Evolutionary conservation across 2,888 invertebrate genomes (phyloP), one percentile per base, ranked within the genome.

Genomic region (Drosophila fulvimacula): DNA sequence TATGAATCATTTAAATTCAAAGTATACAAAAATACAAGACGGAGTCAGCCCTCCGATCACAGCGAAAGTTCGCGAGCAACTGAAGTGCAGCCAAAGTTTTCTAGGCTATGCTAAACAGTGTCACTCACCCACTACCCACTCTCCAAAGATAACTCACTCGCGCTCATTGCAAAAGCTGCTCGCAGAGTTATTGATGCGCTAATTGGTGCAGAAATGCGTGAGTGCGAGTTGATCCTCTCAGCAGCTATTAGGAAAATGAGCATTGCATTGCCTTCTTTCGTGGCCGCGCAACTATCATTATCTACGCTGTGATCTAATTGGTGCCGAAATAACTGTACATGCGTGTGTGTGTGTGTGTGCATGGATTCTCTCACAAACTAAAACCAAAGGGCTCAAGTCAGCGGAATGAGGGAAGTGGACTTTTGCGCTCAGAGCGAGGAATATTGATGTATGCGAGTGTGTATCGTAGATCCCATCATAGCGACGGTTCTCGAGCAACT

Each of bases 121-220:
- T 44, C 44, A 44, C 42, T 42, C 21, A 42, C 1, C 13, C 27
- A 46, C 27, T 30, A 1, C 0, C 30, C 15, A 46, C 46, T 46
- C 42, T 11, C 42, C 9, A 44, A 44, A 44, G 24, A 24, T 17
- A 30, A 30, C 30, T 19, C 32, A 17, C 48, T 21, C 19, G 1
- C 39, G 3, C 24, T 46, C 27, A 30, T n/a, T 10, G n/a, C 27
- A 19, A 21, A 19, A 42, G 11, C 15, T 21, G 0, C 17, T 30
- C 48, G 11, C 5, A 11, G 10, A 17, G 30, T 11, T 48, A 48
- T 44, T 24, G 44, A 24, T 24, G 24, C 24, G 24, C 44, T 42
- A 24, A 44, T 44, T 44, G 44, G 9, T 44, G n/a, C 44, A 42
- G 21, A 42, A 24, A n/a, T 34, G 15, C 19, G 34, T 34, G 49